Evolutionary conservation across 2,797 vertebrate species (phyloP), one percentile per base, ranked within the genome.

Genomic region (Coluber constrictor): DNA sequence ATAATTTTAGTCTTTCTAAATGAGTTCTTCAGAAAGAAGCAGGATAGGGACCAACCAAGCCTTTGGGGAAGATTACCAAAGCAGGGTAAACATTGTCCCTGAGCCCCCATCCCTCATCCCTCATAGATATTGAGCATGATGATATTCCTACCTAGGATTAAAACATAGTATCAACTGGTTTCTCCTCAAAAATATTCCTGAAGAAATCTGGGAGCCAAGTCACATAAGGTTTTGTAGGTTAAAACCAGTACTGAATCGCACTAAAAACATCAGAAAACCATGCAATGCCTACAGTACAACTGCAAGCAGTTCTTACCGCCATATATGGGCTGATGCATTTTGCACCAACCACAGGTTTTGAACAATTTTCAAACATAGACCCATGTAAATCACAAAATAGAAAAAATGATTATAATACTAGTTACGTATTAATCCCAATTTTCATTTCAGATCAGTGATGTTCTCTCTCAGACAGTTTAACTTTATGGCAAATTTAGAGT

Each of bases 381-480:
- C 10, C 37, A 83, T 47, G 18, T 25, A 83, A 74, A 74, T 15
- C 6, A 74, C 25, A 74, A 74, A 74, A 90, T 47, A 87, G 23
- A 90, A 87, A 70, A 86, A 93, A 87, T 90, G 60, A 70, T 87
- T 37, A n/a, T 57, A 90, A 32, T 7, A 12, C 8, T 70, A 57
- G 60, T 70, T 87, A 54, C 70, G 60, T 87, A 87, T 90, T 54
- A 83, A 60, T 70, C 60, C 54, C 60, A 8, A 87, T 93, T n/a
- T 60, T 43, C 79, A 90, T 90, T 93, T 92, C 47, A 66, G 79
- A 90, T 51, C 15, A 13, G 23, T 16, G 10, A 93, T 87, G 74
- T 86, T 90, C 92, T 93, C 25, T 70, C 6, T 86, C 59, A 90
- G 60, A 93, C 90, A 93, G 60, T 83, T 57, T 90, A 93, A 70